phyloP scores from a whole-genome alignment of 2,113 vertebrate species.

The Oenanthe melanoleuca region DNA sequence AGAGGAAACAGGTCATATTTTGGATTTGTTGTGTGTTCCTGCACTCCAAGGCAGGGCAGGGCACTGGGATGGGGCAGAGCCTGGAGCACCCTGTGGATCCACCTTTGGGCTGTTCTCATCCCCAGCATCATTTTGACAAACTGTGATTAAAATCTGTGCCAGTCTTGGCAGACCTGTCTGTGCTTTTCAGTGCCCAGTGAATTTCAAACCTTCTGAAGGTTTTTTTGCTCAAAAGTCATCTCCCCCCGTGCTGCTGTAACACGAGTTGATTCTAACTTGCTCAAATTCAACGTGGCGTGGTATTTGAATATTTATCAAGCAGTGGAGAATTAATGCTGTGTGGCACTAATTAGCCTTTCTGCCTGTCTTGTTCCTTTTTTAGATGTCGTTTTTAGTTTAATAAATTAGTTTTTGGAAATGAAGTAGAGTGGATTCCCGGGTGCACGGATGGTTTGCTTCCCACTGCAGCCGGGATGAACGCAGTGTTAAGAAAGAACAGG shows the following conservation, averaged over 20 bases:
- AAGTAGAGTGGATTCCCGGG: conserved; percentile 43
- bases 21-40: background rate
- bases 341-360: conserved; percentile 76
- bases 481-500: background rate
- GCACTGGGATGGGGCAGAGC: background rate
- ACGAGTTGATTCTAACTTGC: background rate
- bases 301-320: conserved; percentile 72
- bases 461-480: background rate
- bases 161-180: background rate
- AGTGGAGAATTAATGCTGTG: conserved; percentile 70
- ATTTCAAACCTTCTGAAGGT: background rate
- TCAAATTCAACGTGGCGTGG: conserved; percentile 39
- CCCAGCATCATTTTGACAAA: background rate
- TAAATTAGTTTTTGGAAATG: conserved; percentile 68
- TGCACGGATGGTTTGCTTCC: conserved; percentile 36
- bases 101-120: background rate
- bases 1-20: background rate
- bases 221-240: background rate
- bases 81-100: accelerated
- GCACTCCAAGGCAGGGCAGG: background rate
- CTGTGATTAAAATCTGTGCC: background rate
- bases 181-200: background rate
- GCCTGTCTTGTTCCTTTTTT: conserved; percentile 69
- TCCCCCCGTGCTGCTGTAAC: conserved; percentile 7
- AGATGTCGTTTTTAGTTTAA: conserved; percentile 71